Percentiles rank a stretch among this genome's conserved stretches.
Evolutionary conservation across 2,888 invertebrate genomes (phyloP).

Genomic region (Mesochorus sp.): DNA sequence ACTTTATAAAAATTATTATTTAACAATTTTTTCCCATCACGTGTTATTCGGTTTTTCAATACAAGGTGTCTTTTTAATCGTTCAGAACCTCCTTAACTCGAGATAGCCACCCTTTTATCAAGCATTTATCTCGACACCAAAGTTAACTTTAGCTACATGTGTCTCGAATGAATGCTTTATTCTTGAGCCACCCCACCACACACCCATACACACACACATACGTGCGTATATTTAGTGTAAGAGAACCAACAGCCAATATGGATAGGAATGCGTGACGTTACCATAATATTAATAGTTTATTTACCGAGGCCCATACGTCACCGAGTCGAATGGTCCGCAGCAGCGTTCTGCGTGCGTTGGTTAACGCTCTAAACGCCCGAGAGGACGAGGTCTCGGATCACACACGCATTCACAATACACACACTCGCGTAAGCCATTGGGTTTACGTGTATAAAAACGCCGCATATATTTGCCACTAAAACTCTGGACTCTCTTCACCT

Average conservation of each 20-base stretch:
- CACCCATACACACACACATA: background rate
- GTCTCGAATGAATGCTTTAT: too few species aligned
- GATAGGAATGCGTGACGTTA: conserved; percentile 82
- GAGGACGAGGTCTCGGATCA: conserved; percentile 29
- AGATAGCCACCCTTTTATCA: too few species aligned
- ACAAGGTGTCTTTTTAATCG: too few species aligned
- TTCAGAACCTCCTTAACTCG: too few species aligned
- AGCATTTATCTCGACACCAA: too few species aligned
- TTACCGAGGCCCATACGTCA: conserved; percentile 81
- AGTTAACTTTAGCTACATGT: background rate
- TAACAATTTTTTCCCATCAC: too few species aligned
- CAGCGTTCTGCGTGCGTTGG: conserved; percentile 58
- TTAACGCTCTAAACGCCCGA: conserved; percentile 52
- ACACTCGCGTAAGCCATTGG: conserved; percentile 36
- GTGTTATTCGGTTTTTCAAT: too few species aligned
- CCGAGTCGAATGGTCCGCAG: conserved; percentile 66
- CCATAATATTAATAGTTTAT: conserved; percentile 82
- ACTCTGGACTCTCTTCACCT: background rate
- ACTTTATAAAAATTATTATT: too few species aligned
- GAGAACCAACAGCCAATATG: conserved; percentile 78
- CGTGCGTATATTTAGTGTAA: conserved; percentile 61
- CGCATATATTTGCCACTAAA: conserved; percentile 11
- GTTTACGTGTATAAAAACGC: conserved; percentile 6
- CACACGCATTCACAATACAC: background rate
- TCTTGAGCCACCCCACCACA: too few species aligned